These are phyloP conservation scores for Hyla sarda DNA, from an alignment of 2,113 vertebrate species.

Conservation along the genomic window DNA sequence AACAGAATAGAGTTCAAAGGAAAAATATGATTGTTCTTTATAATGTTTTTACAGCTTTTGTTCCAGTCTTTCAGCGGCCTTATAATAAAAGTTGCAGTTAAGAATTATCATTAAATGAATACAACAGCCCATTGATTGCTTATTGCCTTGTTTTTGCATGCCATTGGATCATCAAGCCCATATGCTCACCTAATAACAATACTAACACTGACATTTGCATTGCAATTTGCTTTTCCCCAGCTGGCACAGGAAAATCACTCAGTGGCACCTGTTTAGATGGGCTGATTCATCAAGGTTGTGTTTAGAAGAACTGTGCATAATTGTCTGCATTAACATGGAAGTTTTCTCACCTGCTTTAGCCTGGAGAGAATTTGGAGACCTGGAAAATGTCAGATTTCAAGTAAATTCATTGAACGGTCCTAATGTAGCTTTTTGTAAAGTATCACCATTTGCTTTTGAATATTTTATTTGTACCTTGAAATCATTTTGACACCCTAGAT, in stretches of 20 bases:
- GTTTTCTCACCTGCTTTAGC: slow-evolving; percentile 34
- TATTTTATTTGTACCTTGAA: neutral
- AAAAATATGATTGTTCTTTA: neutral
- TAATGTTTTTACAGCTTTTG: neutral
- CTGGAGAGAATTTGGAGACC: slow-evolving; percentile 30
- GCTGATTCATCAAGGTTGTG: slow-evolving; percentile 40
- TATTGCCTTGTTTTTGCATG: neutral
- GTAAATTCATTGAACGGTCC: slow-evolving; percentile 4
- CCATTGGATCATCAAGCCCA: slow-evolving; percentile 32
- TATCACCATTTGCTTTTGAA: neutral
- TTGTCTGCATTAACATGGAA: slow-evolving; percentile 31
- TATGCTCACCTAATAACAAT: slow-evolving; percentile 47
- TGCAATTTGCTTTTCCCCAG: slow-evolving; percentile 40
- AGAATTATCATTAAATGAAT: slow-evolving; percentile 28
- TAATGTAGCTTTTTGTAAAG: neutral
- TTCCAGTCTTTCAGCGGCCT: neutral
- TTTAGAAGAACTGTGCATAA: slow-evolving; percentile 30
- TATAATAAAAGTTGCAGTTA: slow-evolving; percentile 2
- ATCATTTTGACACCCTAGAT: neutral
- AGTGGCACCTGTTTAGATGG: slow-evolving; percentile 43
- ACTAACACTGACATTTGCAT: slow-evolving; percentile 44
- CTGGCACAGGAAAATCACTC: slow-evolving; percentile 40
- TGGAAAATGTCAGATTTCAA: slow-evolving; percentile 26
- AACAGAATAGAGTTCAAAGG: neutral
- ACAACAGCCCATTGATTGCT: slow-evolving; percentile 31